Evolutionary conservation across 1,140 invertebrate genomes (phyloP), one percentile per base, ranked within the genome.

Genomic region (Mylabris phalerata): DNA sequence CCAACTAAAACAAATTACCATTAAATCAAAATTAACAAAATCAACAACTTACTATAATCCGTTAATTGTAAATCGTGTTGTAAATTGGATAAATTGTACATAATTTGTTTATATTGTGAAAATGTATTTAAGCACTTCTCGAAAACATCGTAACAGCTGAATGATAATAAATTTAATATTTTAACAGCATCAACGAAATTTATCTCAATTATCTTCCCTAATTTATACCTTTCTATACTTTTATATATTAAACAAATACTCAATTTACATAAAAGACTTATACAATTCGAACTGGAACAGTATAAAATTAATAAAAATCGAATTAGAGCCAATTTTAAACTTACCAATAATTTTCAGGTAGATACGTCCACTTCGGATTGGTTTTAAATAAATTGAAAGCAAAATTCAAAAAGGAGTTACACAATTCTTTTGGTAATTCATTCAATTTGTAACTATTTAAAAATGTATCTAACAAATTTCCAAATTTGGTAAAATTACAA

Each of bases 71-170:
- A 0, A 42, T 42, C 13, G 7, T 32, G 7, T 32, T 32, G 32
- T 32, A 32, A 32, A 32, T 52, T 25, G 11, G 13, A 9, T 25
- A 52, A 43, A 11, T 25, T 43, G 25, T 42, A 4, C 11, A 52
- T n/a, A 44, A 62, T 62, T 52, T 65, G 60, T 24, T 67, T 67
- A 40, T 50, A 67, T 46, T 63, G 60, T 3, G 60, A 55, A 48
- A 60, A 65, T 4, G 61, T 58, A 9, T 41, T 50, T 7, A 65
- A 57, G 55, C 65, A 65, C 61, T 67, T 67, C 49, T 65, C 63
- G 4, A 55, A 59, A 4, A 65, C 41, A 57, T 67, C 65, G 39
- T 61, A 65, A 40, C 47, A 59, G 49, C 63, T 60, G 41, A 63
- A 67, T 26, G 51, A 59, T 44, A 67, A 56, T 41, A 63, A 52